Evolutionary conservation across 2,113 vertebrate species (phyloP), one percentile per base, ranked within the genome.

Genomic region (Scomber japonicus): DNA sequence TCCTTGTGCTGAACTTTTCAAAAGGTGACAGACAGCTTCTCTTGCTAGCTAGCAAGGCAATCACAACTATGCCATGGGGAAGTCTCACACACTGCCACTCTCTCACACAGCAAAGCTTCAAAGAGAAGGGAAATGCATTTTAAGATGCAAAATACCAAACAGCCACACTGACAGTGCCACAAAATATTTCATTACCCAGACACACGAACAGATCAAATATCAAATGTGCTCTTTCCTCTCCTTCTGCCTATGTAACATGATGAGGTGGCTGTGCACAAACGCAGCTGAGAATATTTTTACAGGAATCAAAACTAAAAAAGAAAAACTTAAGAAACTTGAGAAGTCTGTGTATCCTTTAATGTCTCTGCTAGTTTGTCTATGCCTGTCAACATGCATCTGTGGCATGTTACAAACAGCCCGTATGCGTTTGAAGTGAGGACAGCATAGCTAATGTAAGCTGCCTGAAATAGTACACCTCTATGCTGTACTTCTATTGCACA

Each of bases 1-100:
- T 92, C 93, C 90, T 92, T 93, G 84, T 73, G 59, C 70, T 89
- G 90, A 93, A 93, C 85, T 86, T 89, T 91, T 93, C 72, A 86
- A 77, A 84, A 88, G 88, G 87, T 90, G 91, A 92, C 90, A 89
- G 86, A 90, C 90, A 92, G 76, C 82, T 86, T 73, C 78, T 85
- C 55, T n/a, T 74, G 55, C 83, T 74, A 79, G 84, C 76, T 77
- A 68, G 54, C 48, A 27, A 74, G 67, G 69, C 75, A 85, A 92
- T 88, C 85, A 88, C 64, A 82, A 62, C 78, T 87, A 59, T 71
- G 82, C 84, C 57, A 82, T 46, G 0, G 79, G 81, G 75, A 84
- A n/a, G n/a, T 80, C 70, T 80, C 53, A 1, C 81, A 56, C 30
- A 1, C 74, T 69, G 78, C 82, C 49, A 64, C 76, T 83, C 84